Evolutionary conservation across 2,113 vertebrate genomes (phyloP).

Genomic region (Todiramphus chloris): DNA sequence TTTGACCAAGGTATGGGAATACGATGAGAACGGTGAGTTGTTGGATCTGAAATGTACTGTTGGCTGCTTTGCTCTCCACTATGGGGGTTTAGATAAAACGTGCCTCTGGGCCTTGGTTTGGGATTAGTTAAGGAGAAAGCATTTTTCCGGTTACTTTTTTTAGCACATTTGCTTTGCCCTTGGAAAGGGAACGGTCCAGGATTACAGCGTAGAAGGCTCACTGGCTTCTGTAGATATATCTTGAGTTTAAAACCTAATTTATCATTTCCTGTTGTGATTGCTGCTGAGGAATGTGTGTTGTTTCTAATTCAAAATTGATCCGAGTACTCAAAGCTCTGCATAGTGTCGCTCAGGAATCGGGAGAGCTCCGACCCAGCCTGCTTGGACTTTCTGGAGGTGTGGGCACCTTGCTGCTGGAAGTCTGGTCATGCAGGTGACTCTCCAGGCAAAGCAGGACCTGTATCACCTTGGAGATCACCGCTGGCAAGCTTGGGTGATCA

Average conservation of each 20-base stretch:
- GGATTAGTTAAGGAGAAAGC: background rate
- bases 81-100: background rate
- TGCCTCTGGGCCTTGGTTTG: background rate
- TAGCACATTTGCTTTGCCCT: background rate
- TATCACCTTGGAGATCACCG: background rate
- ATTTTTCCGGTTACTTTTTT: background rate
- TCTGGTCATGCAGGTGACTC: background rate
- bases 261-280: background rate
- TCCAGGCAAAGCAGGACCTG: background rate
- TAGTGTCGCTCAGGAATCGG: background rate
- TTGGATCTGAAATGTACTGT: background rate
- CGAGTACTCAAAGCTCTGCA: background rate
- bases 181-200: background rate
- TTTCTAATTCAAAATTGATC: background rate
- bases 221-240: background rate
- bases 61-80: background rate
- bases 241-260: background rate
- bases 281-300: background rate
- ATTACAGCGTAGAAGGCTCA: background rate
- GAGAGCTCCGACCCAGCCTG: background rate
- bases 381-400: background rate
- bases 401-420: background rate
- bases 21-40: background rate
- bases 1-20: constrained; percentile 44
- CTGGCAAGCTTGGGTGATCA: background rate